Percentiles rank a stretch among this genome's conserved stretches.
phyloP scores from a whole-genome alignment of 2,888 invertebrate genomes.

The Hemicrepidius hirtus region DNA sequence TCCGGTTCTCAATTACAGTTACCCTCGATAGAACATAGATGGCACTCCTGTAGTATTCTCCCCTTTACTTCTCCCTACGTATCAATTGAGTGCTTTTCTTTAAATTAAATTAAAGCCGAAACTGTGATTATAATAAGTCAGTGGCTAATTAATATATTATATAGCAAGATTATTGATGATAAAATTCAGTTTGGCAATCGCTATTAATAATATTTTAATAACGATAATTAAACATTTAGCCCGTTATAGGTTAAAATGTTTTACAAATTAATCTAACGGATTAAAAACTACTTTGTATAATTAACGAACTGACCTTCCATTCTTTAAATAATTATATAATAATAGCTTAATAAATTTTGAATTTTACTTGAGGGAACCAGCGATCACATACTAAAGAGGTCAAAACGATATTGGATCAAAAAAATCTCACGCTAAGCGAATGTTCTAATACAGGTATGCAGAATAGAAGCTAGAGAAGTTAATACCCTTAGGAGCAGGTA shows the following conservation, averaged over 20 bases:
- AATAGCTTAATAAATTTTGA: slow-evolving; percentile 7
- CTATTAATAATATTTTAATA: no score
- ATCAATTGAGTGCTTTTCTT: no score
- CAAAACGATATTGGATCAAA: background rate
- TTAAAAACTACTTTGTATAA: background rate
- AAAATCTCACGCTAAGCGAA: slow-evolving; percentile 19
- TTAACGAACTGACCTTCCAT: background rate
- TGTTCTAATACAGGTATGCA: slow-evolving; percentile 43
- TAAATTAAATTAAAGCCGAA: no score
- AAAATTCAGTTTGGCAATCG: no score
- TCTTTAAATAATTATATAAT: background rate
- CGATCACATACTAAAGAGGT: background rate
- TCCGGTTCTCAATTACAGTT: no score
- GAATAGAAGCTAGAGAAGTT: slow-evolving; percentile 55
- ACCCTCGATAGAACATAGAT: no score
- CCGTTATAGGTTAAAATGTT: background rate
- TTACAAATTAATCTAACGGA: background rate
- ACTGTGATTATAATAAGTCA: no score
- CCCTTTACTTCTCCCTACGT: no score
- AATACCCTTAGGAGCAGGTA: slow-evolving; percentile 63
- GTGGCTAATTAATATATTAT: no score
- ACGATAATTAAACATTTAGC: no score
- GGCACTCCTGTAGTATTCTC: no score
- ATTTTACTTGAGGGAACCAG: background rate
- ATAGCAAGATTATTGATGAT: no score